phyloP scores from a whole-genome alignment of 2,113 vertebrate genomes.

The Panthera uncia region DNA sequence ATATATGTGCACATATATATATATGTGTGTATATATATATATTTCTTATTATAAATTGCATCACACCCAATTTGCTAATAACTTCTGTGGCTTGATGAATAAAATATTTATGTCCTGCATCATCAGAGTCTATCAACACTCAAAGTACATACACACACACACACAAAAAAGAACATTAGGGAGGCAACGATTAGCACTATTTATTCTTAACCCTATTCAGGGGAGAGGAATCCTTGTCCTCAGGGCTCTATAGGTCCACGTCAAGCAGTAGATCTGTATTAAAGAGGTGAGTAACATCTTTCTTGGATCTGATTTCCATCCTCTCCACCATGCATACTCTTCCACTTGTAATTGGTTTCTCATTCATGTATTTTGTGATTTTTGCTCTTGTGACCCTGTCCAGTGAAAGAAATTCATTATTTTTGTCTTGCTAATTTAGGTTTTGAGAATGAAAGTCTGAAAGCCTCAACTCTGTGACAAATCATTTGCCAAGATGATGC shows the following conservation, averaged over 20 bases:
- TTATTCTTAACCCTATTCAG: accelerated
- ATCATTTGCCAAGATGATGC: not conserved
- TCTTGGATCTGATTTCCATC: not conserved
- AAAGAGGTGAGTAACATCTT: not conserved
- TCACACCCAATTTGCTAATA: not conserved
- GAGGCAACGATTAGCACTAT: accelerated
- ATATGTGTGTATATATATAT: accelerated
- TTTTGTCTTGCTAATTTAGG: not conserved
- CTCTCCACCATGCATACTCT: not conserved
- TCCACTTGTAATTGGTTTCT: not conserved
- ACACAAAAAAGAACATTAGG: not conserved
- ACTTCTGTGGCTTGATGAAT: not conserved
- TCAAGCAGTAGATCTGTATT: not conserved
- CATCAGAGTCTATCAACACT: not conserved
- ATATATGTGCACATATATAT: no score
- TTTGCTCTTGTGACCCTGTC: not conserved
- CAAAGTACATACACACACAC: not conserved
- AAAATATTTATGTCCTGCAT: not conserved
- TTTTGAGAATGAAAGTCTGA: not conserved
- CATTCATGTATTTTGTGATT: not conserved
- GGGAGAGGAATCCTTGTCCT: not conserved
- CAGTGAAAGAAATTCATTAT: not conserved
- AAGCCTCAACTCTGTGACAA: not conserved
- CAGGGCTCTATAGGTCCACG: accelerated
- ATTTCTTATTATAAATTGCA: not conserved